Conservation (phyloP, 2,888 invertebrate genomes). For the Amphipoea oculea region DNA sequence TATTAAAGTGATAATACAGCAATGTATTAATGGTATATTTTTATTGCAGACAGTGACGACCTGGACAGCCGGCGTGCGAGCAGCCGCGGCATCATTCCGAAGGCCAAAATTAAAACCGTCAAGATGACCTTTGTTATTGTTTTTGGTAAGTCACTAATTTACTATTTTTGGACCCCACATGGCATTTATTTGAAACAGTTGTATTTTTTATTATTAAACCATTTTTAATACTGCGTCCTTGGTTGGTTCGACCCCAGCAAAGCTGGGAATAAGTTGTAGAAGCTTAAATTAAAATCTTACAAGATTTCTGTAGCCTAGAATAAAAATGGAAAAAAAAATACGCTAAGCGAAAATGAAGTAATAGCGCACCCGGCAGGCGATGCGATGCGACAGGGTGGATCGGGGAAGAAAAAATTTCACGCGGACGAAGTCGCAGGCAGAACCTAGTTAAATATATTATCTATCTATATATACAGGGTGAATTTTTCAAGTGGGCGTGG, state of each 20-base stretch:
- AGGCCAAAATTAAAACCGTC: constrained; percentile 98
- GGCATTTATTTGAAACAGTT: not conserved
- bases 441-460: not conserved
- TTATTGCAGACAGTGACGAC: constrained; percentile 84
- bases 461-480: no score
- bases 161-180: not conserved
- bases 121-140: constrained; percentile 99
- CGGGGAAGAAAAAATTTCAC: no score
- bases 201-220: no score
- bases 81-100: constrained; percentile 97
- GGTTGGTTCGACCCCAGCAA: not conserved
- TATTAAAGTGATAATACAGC: no score
- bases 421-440: no score
- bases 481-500: no score
- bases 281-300: not conserved
- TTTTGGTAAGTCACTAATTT: constrained; percentile 92
- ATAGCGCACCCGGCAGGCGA: no score
- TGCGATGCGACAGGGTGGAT: no score
- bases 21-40: constrained; percentile 8
- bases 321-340: no score
- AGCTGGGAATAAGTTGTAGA: not conserved
- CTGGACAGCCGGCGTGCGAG: constrained; percentile 93
- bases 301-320: not conserved
- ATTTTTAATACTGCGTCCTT: not conserved
- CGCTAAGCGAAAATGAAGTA: no score